phyloP scores from a whole-genome alignment of 1,140 invertebrate genomes.

The Hylyphantes graminicola region DNA sequence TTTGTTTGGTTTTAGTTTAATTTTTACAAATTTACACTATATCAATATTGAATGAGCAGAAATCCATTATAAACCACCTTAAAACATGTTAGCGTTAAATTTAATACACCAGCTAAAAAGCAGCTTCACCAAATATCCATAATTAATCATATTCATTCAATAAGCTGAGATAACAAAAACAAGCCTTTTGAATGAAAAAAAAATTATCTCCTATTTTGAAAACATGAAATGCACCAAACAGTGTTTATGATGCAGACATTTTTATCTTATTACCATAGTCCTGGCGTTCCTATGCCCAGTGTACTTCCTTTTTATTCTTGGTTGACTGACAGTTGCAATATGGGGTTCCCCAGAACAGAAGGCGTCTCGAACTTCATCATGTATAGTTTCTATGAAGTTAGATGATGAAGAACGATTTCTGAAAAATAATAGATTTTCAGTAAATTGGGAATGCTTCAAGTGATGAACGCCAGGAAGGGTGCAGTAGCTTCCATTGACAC shows the following conservation, averaged over 20 bases:
- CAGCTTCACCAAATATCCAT: not conserved
- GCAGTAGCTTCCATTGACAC: no score
- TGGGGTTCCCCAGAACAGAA: constrained; percentile 42
- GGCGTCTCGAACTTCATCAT: constrained; percentile 8
- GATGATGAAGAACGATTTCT: constrained; percentile 12
- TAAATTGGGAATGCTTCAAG: not conserved
- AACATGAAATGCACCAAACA: not conserved
- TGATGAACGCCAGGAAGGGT: no score
- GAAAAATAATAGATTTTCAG: not conserved
- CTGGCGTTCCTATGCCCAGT: constrained; percentile 86
- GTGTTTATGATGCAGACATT: no score
- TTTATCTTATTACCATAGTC: constrained; percentile 66
- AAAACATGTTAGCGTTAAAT: no score
- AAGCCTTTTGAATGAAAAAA: not conserved
- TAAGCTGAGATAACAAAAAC: not conserved
- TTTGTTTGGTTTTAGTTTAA: no score
- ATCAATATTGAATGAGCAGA: no score
- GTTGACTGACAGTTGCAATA: constrained; percentile 70
- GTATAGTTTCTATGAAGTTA: constrained; percentile 37
- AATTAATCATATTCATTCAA: not conserved
- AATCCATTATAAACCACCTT: no score
- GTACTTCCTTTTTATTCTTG: constrained; percentile 76
- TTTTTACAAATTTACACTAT: no score
- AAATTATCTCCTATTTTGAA: not conserved
- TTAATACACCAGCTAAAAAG: no score